Conservation (phyloP, 2,797 vertebrate genomes). For the Gallinago nigripennis region DNA sequence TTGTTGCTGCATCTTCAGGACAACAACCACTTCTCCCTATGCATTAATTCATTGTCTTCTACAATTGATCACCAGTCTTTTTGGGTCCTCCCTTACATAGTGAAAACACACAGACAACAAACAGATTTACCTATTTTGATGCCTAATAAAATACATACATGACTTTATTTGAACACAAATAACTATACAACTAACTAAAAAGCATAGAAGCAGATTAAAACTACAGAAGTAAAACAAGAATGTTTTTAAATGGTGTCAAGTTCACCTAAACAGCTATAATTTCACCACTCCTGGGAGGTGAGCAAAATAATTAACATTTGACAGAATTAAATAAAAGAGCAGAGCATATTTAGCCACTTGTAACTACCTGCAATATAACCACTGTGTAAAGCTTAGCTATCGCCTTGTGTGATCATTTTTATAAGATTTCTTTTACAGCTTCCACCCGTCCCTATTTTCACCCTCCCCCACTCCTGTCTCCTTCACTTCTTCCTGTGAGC, state of each 20-base stretch:
- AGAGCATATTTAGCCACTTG: neutral
- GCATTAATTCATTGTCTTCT: neutral
- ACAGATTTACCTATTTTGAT: neutral
- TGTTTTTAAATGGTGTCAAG: neutral
- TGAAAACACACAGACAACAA: neutral
- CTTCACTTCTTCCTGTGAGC: neutral
- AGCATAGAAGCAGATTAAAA: neutral
- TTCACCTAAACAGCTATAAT: neutral
- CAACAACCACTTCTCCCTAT: neutral
- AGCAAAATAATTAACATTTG: neutral
- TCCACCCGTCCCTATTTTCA: neutral
- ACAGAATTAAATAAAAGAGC: neutral
- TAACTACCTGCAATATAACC: neutral
- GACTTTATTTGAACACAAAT: neutral
- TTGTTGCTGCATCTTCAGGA: neutral
- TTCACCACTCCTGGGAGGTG: neutral
- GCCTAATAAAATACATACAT: neutral
- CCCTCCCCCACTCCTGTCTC: neutral
- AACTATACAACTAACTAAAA: neutral
- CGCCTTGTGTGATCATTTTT: neutral
- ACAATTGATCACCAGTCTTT: neutral
- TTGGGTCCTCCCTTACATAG: neutral
- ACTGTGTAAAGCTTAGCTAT: neutral
- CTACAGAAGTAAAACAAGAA: neutral
- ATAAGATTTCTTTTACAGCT: neutral